Conservation (phyloP, 2,113 vertebrate species). For the Mastomys natalensis region DNA sequence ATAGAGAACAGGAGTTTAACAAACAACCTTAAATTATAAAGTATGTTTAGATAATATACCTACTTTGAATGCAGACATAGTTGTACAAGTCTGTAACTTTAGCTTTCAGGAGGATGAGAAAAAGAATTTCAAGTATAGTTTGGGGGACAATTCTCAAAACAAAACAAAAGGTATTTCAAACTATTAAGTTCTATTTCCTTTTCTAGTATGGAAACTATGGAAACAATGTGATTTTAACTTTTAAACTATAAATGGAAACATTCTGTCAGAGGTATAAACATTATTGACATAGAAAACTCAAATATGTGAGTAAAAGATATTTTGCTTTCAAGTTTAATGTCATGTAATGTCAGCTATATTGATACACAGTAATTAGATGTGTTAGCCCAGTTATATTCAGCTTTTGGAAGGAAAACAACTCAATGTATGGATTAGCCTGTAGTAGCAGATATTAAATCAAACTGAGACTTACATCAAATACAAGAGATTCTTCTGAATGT, state of each 20-base stretch:
- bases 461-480: neutral
- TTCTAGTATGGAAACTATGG: slow-evolving; percentile 14
- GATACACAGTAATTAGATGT: neutral
- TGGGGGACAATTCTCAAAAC: neutral
- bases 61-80: neutral
- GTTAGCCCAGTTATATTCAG: neutral
- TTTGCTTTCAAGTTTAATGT: slow-evolving; percentile 8
- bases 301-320: slow-evolving; percentile 5
- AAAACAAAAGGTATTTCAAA: neutral
- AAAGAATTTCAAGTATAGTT: neutral
- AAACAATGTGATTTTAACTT: neutral
- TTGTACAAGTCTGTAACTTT: neutral
- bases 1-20: neutral
- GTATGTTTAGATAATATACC: neutral
- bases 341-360: neutral
- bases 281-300: slow-evolving; percentile 10
- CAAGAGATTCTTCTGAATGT: neutral
- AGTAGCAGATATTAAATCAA: neutral
- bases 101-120: neutral
- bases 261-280: neutral
- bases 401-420: slow-evolving; percentile 32
- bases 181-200: neutral
- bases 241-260: slow-evolving; percentile 15
- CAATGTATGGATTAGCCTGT: neutral
- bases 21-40: neutral